Evolutionary conservation across 2,797 vertebrate genomes (phyloP).

Genomic region (Leptatherina wallacei): DNA sequence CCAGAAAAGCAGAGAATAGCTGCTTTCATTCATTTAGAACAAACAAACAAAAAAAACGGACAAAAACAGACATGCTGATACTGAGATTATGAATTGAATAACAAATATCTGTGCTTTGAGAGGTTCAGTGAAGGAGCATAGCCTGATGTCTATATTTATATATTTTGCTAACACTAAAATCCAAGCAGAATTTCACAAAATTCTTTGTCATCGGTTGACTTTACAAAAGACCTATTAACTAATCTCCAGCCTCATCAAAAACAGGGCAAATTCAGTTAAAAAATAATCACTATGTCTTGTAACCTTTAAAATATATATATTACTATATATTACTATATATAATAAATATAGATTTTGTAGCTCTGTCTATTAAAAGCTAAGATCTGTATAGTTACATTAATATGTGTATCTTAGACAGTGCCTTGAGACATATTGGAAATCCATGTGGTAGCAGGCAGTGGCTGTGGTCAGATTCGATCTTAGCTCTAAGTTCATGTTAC

Average conservation of each 20-base stretch:
- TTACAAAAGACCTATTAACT: slow-evolving; percentile 13
- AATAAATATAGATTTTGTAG: slow-evolving; percentile 55
- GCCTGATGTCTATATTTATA: too few relatives aligned
- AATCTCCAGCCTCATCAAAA: slow-evolving; percentile 20
- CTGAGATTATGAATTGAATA: background rate
- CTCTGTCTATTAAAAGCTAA: slow-evolving; percentile 49
- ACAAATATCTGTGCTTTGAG: background rate
- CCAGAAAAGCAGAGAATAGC: too few relatives aligned
- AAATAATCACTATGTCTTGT: slow-evolving; percentile 50
- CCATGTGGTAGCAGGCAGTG: slow-evolving; percentile 64
- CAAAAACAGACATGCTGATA: slow-evolving; percentile 1
- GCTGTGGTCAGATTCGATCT: slow-evolving; percentile 61
- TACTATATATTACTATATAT: too few relatives aligned
- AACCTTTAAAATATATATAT: slow-evolving; percentile 49
- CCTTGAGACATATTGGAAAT: slow-evolving; percentile 80
- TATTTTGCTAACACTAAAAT: slow-evolving; percentile 6
- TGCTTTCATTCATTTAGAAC: too few relatives aligned
- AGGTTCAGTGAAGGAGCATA: background rate
- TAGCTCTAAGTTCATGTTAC: slow-evolving; percentile 33
- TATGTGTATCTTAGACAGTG: slow-evolving; percentile 58
- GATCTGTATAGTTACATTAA: slow-evolving; percentile 64
- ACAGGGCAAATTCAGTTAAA: slow-evolving; percentile 31
- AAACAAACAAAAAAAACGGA: background rate
- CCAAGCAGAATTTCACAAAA: background rate
- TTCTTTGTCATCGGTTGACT: slow-evolving; percentile 4